These are phyloP conservation scores for Hyles euphorbiae DNA, from an alignment of 1,140 invertebrate species.

Conservation along the genomic window DNA sequence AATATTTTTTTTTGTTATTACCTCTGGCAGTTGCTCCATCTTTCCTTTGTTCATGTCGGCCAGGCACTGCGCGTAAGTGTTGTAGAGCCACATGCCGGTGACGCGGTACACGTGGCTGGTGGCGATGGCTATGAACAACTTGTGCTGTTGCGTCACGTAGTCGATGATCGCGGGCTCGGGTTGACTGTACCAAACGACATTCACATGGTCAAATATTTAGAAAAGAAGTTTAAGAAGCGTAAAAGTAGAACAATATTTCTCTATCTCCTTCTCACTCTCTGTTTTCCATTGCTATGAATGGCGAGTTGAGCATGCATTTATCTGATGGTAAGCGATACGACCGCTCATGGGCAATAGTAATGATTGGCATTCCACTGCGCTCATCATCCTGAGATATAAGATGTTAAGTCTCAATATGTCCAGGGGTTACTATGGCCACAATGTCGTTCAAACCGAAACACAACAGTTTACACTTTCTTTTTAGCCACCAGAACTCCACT, in stretches of 20 bases:
- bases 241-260: background rate
- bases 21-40: conserved; percentile 85
- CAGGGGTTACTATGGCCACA: no score
- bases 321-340: no score
- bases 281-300: no score
- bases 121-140: conserved; percentile 89
- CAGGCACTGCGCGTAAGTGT: conserved; percentile 85
- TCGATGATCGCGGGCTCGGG: conserved; percentile 92
- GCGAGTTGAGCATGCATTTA: no score
- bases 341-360: no score
- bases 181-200: conserved; percentile 68
- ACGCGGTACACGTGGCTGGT: conserved; percentile 85
- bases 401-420: no score
- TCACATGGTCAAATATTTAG: background rate
- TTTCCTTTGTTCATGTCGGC: conserved; percentile 85
- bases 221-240: no score
- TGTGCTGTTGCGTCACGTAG: conserved; percentile 94
- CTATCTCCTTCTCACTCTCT: background rate
- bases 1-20: conserved; percentile 38
- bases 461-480: no score
- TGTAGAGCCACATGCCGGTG: conserved; percentile 83
- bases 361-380: no score
- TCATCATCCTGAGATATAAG: no score
- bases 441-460: no score
- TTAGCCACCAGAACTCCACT: no score